These are phyloP conservation scores for Artibeus jamaicensis DNA, from an alignment of 2,797 vertebrate genomes.

Conservation along the genomic window DNA sequence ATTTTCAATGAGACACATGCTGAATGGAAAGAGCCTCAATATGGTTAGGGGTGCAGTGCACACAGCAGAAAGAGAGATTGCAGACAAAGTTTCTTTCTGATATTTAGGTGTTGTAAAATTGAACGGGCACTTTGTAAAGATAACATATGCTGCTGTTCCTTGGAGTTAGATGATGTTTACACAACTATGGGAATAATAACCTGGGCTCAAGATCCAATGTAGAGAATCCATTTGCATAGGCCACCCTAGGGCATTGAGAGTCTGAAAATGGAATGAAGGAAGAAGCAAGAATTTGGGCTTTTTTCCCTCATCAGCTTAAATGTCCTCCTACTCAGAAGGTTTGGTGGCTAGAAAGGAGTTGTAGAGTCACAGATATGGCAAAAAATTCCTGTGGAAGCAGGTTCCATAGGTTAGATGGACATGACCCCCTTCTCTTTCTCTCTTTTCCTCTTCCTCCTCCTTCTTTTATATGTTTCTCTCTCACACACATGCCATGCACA, in stretches of 20 bases:
- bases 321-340: neutral
- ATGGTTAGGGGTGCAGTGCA: neutral
- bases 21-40: neutral
- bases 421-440: neutral
- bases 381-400: neutral
- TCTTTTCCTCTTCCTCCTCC: no score
- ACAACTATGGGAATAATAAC: neutral
- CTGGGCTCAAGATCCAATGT: neutral
- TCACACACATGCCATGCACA: neutral
- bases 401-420: rapidly evolving
- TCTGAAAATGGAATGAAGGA: neutral
- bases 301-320: neutral
- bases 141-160: neutral
- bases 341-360: no score
- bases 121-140: neutral
- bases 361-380: neutral
- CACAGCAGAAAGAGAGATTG: neutral
- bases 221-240: neutral
- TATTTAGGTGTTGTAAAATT: conserved; percentile 24
- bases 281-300: neutral
- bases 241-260: rapidly evolving
- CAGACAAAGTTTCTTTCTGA: conserved; percentile 21
- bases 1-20: conserved; percentile 54
- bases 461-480: no score
- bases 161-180: neutral